A percentile compares a stretch with the other conserved stretches of the same genome.
Conservation (phyloP, 2,797 vertebrate species). For the Atherinosoma microstoma region DNA sequence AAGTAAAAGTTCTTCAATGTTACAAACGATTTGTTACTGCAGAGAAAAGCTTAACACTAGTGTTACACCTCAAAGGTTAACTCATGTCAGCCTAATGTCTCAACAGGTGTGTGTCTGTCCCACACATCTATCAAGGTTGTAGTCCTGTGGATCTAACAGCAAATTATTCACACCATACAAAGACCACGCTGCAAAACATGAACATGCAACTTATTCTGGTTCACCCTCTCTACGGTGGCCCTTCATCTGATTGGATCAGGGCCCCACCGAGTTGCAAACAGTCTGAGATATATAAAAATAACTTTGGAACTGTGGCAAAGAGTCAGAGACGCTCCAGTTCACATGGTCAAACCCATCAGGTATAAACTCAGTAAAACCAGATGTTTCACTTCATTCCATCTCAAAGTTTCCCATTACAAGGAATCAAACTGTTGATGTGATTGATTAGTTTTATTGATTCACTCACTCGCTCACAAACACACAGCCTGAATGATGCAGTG, state of each 20-base stretch:
- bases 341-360: too few species aligned
- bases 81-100: conserved; percentile 33
- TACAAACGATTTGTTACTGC: conserved; percentile 79
- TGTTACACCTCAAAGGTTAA: conserved; percentile 73
- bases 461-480: too few species aligned
- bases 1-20: conserved; percentile 76
- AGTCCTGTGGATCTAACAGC: conserved; percentile 63
- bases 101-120: conserved; percentile 5
- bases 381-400: too few species aligned
- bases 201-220: conserved; percentile 63
- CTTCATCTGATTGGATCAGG: conserved; percentile 21
- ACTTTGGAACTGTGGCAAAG: background rate
- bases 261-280: conserved; percentile 27
- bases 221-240: conserved; percentile 21
- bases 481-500: background rate
- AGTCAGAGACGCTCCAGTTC: conserved; percentile 3
- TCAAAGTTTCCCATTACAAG: too few species aligned
- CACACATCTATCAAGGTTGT: conserved; percentile 34
- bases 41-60: conserved; percentile 79
- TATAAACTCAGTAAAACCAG: too few species aligned
- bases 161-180: conserved; percentile 66
- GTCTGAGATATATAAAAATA: background rate
- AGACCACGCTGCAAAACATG: conserved; percentile 57
- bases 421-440: too few species aligned
- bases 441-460: too few species aligned